Evolutionary conservation across 2,113 vertebrate species (phyloP), one percentile per base, ranked within the genome.

Genomic region (Lampris megalopsis): DNA sequence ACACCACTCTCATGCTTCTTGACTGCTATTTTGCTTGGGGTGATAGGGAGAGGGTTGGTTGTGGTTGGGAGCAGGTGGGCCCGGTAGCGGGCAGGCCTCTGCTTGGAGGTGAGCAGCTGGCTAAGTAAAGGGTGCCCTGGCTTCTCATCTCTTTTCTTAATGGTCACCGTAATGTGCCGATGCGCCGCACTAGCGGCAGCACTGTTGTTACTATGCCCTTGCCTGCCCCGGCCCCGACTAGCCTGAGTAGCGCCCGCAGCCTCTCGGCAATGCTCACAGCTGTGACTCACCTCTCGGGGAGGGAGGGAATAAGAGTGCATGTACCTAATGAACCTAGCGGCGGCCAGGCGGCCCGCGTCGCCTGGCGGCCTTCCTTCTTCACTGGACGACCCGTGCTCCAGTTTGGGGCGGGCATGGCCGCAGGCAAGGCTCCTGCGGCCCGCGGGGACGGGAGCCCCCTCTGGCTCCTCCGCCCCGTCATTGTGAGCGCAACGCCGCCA

Each of bases 231-330:
- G 86, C 91, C 85, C 82, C 80, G 49, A 60, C 88, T 90, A 88
- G 88, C 87, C 89, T 86, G 87, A 89, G 87, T 86, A 88, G 91
- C 83, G 80, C 88, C 90, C 59, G 83, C 87, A 92, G 93, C 94
- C 94, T 94, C 94, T 92, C 90, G 92, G 93, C 94, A 95, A 94
- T 83, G 92, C 92, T 91, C 93, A 91, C 93, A 94, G 92, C 93
- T 92, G 90, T 93, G 93, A 94, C 93, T 93, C 92, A 52, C 92
- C 93, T 93, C 94, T 95, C 92, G 89, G 88, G 94, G 92, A 92
- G 93, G 93, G 89, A 94, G 93, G 91, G 94, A 95, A 93, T 95
- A 95, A 92, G 94, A 95, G 91, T 95, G 94, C 93, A 95, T 94
- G 93, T 95, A 95, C 94, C 94, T 95, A 95, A 95, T 94, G 83